phyloP scores from a whole-genome alignment of 2,113 vertebrate species.

The Cyprinus carpio region DNA sequence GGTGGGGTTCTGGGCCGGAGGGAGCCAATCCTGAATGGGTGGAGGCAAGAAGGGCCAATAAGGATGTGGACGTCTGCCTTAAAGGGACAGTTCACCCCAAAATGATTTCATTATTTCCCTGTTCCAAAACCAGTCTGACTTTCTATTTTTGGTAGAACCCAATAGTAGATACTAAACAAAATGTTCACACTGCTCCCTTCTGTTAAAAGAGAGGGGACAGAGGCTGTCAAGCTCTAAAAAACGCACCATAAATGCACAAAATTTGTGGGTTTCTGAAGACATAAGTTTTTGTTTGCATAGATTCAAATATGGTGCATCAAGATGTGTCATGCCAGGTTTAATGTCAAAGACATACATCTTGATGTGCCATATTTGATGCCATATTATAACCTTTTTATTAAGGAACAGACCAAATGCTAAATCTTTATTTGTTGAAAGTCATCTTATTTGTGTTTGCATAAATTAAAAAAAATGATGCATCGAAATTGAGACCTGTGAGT shows the following conservation, averaged over 20 bases:
- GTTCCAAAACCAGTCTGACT: background rate
- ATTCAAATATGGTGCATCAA: background rate
- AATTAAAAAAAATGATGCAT: background rate
- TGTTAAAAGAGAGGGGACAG: background rate
- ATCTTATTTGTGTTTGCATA: background rate
- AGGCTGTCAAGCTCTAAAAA: background rate
- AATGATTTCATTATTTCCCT: background rate
- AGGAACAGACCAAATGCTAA: background rate
- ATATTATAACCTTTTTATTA: background rate
- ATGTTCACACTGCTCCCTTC: constrained; percentile 1
- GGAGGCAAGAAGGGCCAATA: constrained; percentile 34
- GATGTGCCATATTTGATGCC: background rate
- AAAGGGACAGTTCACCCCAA: constrained; percentile 47
- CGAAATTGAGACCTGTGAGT: background rate
- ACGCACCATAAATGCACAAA: background rate
- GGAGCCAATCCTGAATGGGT: constrained; percentile 12
- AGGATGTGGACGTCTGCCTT: constrained; percentile 47
- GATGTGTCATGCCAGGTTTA: background rate
- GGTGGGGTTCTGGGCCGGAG: background rate
- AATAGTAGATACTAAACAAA: background rate
- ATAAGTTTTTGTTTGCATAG: background rate
- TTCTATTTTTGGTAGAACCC: background rate
- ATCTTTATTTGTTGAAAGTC: background rate
- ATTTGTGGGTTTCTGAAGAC: background rate
- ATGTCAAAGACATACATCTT: background rate